Conservation (phyloP, 2,797 vertebrate genomes). For the Podarcis siculus region DNA sequence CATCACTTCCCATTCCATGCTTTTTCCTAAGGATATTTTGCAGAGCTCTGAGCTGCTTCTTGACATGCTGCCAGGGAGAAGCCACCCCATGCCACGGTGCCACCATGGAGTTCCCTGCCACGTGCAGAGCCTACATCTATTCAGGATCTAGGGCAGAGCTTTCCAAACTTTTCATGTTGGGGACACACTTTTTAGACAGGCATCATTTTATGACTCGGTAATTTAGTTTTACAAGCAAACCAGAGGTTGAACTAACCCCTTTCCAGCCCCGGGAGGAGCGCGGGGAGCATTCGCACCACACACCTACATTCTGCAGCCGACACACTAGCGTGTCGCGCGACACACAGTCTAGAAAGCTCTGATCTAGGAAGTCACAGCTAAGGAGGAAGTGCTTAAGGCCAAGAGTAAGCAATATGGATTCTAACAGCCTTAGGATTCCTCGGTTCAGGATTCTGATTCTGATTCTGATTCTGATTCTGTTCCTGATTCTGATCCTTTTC, state of each 20-base stretch:
- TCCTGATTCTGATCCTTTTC: too few relatives aligned
- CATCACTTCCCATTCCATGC: too few relatives aligned
- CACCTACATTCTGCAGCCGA: background rate
- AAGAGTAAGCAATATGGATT: conserved; percentile 40
- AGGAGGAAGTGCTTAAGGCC: background rate
- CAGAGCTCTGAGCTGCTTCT: too few relatives aligned
- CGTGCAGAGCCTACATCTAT: too few relatives aligned
- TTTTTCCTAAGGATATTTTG: too few relatives aligned
- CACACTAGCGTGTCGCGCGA: background rate
- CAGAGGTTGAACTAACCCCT: too few relatives aligned
- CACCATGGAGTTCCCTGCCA: too few relatives aligned
- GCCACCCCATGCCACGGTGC: too few relatives aligned
- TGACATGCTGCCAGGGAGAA: too few relatives aligned
- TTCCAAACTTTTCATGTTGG: background rate
- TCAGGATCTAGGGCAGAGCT: background rate
- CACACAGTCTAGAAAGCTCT: conserved; percentile 20
- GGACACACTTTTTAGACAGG: conserved; percentile 32
- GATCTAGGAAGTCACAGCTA: conserved; percentile 54
- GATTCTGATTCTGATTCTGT: too few relatives aligned
- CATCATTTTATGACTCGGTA: background rate
- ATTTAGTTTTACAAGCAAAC: too few relatives aligned
- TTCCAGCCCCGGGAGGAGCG: too few relatives aligned
- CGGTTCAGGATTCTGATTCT: background rate
- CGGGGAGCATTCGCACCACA: background rate
- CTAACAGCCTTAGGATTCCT: conserved; percentile 60